A percentile compares a stretch with the other conserved stretches of the same genome.
These are phyloP conservation scores for Rhizomys pruinosus DNA, from an alignment of 2,113 vertebrate species.

Conservation along the genomic window DNA sequence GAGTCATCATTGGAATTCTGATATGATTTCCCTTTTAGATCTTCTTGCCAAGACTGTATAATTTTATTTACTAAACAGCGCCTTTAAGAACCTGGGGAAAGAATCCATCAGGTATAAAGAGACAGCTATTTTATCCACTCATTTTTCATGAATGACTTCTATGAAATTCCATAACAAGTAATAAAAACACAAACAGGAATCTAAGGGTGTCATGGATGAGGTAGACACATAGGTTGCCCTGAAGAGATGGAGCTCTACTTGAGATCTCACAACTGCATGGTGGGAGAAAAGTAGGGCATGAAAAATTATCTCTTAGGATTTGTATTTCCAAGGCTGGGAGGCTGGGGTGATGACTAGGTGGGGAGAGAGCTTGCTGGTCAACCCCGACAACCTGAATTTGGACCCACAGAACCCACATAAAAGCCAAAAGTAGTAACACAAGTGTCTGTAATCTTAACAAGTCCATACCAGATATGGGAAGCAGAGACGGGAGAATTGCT, in stretches of 20 bases:
- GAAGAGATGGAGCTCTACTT: not conserved
- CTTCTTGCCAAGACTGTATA: not conserved
- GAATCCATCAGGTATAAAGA: not conserved
- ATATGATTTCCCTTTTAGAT: not conserved
- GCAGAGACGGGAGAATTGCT: not conserved
- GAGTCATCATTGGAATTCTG: not conserved
- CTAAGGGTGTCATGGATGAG: not conserved
- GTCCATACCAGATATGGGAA: not conserved
- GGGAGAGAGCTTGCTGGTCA: not conserved
- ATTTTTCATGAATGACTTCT: conserved; percentile 8
- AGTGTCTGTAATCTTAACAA: not conserved
- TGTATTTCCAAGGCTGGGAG: not conserved
- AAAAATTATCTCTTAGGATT: not conserved
- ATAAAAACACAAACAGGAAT: not conserved
- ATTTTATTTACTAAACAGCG: not conserved
- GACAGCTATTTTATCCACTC: not conserved
- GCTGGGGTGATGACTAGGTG: no score
- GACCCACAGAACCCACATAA: not conserved
- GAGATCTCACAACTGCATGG: not conserved
- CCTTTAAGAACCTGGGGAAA: not conserved
- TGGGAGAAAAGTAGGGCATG: not conserved
- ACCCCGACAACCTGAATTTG: not conserved
- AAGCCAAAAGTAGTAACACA: not conserved
- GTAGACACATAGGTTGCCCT: not conserved
- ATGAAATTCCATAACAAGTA: not conserved